Base-by-base conservation (phyloP, 1,140 invertebrate genomes). In the Hyphantria cunea region DNA sequence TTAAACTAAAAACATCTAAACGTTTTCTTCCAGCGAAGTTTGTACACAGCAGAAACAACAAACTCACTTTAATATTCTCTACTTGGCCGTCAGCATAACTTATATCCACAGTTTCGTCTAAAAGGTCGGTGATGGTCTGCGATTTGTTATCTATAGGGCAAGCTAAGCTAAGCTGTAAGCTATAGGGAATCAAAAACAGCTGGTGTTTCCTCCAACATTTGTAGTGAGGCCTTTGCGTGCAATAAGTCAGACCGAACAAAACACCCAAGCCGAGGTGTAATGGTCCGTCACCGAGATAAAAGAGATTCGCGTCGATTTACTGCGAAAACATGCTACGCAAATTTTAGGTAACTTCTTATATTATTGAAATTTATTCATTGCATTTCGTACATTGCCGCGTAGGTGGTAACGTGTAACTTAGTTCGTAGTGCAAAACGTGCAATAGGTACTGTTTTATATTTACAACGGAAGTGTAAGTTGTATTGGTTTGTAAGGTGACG, bases 281-380 rank as follows among this genome's bases (percentile, higher is more conserved):
- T 70, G 60, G 54, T 60, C 64, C 55, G 64, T 66, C 64, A 55
- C 37, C 37, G 60, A 66, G 68, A 70, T 70, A 70, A 66, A 70
- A 61, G 64, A 31, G 50, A 47, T 54, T 54, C 53, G n/a, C 52
- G 14, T 32, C 53, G 53, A 47, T 56, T 54, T 54, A 53, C 50
- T 56, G 42, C 9, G 10, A 56, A 45, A 47, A 34, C 13, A 12
- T 10, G 10, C 44, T 42, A 55, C 52, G 39, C 41, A 55, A 55
- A 32, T 52, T 37, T 52, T 25, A 25, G 17, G 5, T 25, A 25
- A 3, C 5, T 25, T 25, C 2, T 25, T 3, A 25, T 25, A 25
- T 3, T 25, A 25, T 5, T 25, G 5, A 25, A 25, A 5, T 25
- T 25, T 25, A 25, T 25, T n/a, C n/a, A 25, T 25, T 25, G 5